Base-by-base conservation (phyloP, 2,797 vertebrate species). In the Sarcophilus harrisii region DNA sequence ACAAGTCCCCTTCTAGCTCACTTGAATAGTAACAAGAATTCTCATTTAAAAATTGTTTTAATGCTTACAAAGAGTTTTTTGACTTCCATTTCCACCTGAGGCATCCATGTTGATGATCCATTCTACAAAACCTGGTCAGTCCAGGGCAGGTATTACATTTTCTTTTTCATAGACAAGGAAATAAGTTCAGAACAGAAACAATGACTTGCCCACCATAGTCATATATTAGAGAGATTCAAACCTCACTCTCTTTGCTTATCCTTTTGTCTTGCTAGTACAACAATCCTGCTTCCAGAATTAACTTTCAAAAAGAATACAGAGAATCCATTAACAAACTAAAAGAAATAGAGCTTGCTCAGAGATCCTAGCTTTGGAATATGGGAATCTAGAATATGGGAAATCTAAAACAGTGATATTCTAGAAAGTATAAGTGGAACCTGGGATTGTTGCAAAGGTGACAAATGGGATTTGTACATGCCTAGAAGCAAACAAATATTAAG, bases 381-480 rank as follows among this genome's bases (percentile, higher is more conserved):
- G 57, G 57, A n/a, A n/a, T 49, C 24, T 9, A 54, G 28, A 28
- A 45, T 45, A 94, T 73, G 93, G 96, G 96, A 81, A 96, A 96
- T 93, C 38, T 0, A 92, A 94, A 0, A 62, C 0, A 12, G 58
- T 16, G 92, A 97, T 95, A 57, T 91, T 95, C 95, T 96, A 95
- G 32, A 93, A 96, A 96, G 93, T 93, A 97, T 97, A 97, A 93
- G 96, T 73, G 18, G n/a, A 96, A 92, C 95, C 93, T 58, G 59
- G 95, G 49, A 90, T 92, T 49, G 92, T 94, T 96, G 96, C 92
- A 92, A 62, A 95, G 93, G 94, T 95, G 95, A 94, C 57, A 73
- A 89, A 60, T n/a, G 93, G 91, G 54, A 29, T 94, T 24, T 52
- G 12, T 28, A 49, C 60, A 87, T 58, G 54, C 58, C 66, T 0